Base-by-base conservation (phyloP, 2,888 invertebrate genomes). In the Agrotis puta region DNA sequence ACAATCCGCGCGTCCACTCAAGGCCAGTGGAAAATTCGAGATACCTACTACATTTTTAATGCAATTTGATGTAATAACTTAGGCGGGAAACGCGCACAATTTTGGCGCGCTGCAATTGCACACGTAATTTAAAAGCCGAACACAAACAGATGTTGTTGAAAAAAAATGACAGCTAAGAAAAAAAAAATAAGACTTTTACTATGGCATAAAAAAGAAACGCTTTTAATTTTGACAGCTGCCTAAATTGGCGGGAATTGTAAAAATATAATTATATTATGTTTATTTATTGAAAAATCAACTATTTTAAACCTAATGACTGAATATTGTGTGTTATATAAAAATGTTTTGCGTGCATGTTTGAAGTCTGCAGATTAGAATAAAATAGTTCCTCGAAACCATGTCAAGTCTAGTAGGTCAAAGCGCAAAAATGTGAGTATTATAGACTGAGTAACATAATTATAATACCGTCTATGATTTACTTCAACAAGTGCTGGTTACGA, bases 401-500 rank as follows among this genome's bases (percentile, higher is more conserved):
- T 80, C 68, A 80, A 62, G 75, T 75, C 57, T 64, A 68, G 14
- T 79, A 74, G 67, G 75, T 70, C 53, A 81, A 61, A 59, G 59
- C 18, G 53, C 61, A 67, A 65, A 54, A 53, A 48, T 50, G 53
- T 64, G 53, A 47, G 53, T 53, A 61, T 14, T 56, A 58, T 24
- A 57, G 54, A 54, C 58, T 59, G 53, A 77, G 64, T 64, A 74
- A 79, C 33, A 50, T 78, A 68, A 58, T 74, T 79, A 70, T 48
- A 74, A 54, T 70, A 59, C 50, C n/a, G 70, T 61, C 70, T 71
- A 59, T 74, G 78, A 70, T 74, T 79, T 70, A 75, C 66, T 70
- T 78, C 20, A 78, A 76, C 81, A 64, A 73, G 70, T 65, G 45
- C 64, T 68, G 20, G 69, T 74, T 72, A 80, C 73, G 63, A 74